phyloP scores from a whole-genome alignment of 2,797 vertebrate species.

The Balearica regulorum region DNA sequence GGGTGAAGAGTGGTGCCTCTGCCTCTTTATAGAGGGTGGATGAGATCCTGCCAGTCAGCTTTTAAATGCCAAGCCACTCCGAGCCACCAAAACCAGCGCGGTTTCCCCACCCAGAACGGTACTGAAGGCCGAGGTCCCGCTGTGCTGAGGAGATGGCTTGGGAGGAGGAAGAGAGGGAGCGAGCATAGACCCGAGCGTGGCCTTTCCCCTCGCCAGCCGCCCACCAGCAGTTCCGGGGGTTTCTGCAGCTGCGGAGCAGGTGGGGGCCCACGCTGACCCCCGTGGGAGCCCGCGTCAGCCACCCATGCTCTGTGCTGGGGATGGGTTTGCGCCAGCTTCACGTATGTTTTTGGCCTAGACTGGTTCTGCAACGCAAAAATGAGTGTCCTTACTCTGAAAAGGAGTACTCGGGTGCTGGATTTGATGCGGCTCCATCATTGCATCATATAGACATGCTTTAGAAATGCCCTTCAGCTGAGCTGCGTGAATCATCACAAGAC shows the following conservation, averaged over 20 bases:
- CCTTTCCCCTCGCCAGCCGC: not conserved
- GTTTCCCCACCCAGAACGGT: not conserved
- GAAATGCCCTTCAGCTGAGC: not conserved
- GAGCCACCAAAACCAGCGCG: rapidly evolving
- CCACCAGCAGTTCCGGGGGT: not conserved
- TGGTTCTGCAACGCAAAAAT: not conserved
- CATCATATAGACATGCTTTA: not conserved
- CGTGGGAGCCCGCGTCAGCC: rapidly evolving
- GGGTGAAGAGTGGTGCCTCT: not conserved
- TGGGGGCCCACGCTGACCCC: rapidly evolving
- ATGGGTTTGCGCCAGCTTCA: not conserved
- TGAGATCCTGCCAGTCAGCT: not conserved
- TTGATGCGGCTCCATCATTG: not conserved
- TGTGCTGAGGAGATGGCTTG: not conserved
- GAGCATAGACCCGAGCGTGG: rapidly evolving
- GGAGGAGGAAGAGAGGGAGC: not conserved
- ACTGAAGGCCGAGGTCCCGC: not conserved
- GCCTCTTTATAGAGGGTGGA: not conserved
- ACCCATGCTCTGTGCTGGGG: not conserved
- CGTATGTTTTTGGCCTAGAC: not conserved
- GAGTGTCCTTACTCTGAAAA: not conserved
- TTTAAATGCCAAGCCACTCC: not conserved
- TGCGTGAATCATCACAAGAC: not conserved
- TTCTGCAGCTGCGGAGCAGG: not conserved
- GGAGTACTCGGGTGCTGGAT: not conserved